Evolutionary conservation across 2,888 invertebrate genomes (phyloP), one percentile per base, ranked within the genome.

Genomic region (Ferdinandea cuprea): DNA sequence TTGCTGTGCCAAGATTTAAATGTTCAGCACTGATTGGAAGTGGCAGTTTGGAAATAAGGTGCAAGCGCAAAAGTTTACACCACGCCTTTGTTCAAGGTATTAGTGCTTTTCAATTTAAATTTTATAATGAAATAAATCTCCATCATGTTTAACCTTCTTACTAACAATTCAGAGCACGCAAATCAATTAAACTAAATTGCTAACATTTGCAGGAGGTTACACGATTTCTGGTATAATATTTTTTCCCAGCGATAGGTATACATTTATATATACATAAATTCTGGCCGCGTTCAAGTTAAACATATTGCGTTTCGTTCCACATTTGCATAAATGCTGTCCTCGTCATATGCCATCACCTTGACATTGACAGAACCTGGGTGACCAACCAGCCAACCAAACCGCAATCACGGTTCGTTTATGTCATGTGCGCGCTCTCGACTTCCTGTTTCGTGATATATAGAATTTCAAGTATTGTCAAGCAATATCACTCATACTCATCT

Each of bases 321-420:
- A 74, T 80, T 80, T 80, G 74, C 79, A 80, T 80, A 44, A 9
- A 19, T 9, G 13, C 13, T 54, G 63, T 54, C 59, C 56, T 28
- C 66, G 19, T 68, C 74, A 68, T 17, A 77, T 46, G 40, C 66
- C 58, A 59, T 77, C 66, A 81, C 81, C 81, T 81, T 81, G 81
- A 81, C 81, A 81, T 81, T 81, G 81, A 81, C 71, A 81, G 81
- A 76, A 76, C 35, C 65, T 61, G 71, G 81, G 81, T 81, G 81
- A 81, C 81, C 81, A 77, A 58, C 81, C 81, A 77, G 52, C 81
- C 77, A 72, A 66, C 77, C 81, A 44, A 65, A 52, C 65, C 78
- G 17, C 72, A 77, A 21, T 37, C 65, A 66, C 54, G 66, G 52
- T 65, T 72, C 40, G 79, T 19, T 68, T 11, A 21, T 37, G 28